phyloP scores from a whole-genome alignment of 2,797 vertebrate species.

The Neosilurus mollespiculum region DNA sequence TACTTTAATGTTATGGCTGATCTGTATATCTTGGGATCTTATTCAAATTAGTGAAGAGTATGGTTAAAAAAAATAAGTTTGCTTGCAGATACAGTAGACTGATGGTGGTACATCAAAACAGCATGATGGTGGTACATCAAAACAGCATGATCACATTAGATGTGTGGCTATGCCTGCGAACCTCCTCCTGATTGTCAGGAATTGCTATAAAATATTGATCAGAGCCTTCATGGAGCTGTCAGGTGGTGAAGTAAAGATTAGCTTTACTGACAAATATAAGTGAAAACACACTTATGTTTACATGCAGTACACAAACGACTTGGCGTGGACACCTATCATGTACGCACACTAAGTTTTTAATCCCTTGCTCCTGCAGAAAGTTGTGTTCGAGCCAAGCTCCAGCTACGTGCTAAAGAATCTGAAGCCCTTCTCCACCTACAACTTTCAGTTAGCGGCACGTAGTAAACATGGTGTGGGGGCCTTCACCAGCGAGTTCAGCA shows the following conservation, averaged over 20 bases:
- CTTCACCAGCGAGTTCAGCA: conserved; percentile 91
- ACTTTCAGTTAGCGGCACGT: conserved; percentile 90
- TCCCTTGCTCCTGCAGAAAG: conserved; percentile 72
- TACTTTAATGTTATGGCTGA: too few species aligned
- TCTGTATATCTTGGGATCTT: background rate
- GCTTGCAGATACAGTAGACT: background rate
- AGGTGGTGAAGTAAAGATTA: background rate
- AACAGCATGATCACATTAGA: background rate
- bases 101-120: background rate
- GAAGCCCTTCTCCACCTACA: conserved; percentile 93
- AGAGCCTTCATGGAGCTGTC: background rate
- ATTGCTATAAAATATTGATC: background rate
- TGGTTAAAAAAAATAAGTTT: background rate
- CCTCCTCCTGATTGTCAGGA: background rate
- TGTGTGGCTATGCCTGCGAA: background rate
- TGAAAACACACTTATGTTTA: background rate
- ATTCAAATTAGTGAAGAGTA: background rate
- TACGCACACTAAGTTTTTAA: background rate
- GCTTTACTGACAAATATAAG: background rate
- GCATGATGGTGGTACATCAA: background rate
- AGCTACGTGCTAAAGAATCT: conserved; percentile 90
- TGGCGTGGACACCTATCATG: background rate
- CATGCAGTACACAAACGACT: background rate
- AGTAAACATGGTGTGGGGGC: conserved; percentile 94
- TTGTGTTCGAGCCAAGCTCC: conserved; percentile 85